phyloP scores from a whole-genome alignment of 2,113 vertebrate genomes.

The Lepus americanus region DNA sequence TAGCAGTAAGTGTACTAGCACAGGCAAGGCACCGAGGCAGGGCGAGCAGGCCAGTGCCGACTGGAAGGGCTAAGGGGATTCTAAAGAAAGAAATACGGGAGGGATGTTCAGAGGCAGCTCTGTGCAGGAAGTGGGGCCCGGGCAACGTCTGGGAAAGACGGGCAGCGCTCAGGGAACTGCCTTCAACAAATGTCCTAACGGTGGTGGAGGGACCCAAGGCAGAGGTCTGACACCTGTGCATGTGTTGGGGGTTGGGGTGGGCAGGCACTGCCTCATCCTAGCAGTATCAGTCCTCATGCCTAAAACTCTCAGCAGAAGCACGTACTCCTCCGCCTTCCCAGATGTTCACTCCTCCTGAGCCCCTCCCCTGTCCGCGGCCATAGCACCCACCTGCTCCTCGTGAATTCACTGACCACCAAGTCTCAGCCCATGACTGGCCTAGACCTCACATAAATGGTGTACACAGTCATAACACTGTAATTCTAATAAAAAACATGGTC shows the following conservation, averaged over 20 bases:
- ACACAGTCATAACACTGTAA: not conserved
- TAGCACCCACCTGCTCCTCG: not conserved
- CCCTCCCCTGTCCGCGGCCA: not conserved
- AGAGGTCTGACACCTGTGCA: not conserved
- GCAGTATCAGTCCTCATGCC: not conserved
- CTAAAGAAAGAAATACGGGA: not conserved
- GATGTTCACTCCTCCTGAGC: not conserved
- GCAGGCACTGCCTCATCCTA: not conserved
- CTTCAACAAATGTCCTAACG: not conserved
- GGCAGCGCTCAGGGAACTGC: not conserved
- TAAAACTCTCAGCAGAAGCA: rapidly evolving
- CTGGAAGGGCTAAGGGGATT: not conserved
- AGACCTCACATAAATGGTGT: not conserved
- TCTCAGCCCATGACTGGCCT: not conserved
- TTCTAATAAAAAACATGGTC: not conserved
- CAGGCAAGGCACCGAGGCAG: too few species aligned
- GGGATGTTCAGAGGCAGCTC: not conserved
- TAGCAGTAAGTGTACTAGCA: not conserved
- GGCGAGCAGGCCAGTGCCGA: not conserved
- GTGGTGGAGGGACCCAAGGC: not conserved
- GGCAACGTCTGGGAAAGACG: not conserved
- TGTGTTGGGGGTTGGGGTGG: not conserved
- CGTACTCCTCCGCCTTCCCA: not conserved
- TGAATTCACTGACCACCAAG: not conserved
- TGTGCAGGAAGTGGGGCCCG: not conserved